phyloP scores from a whole-genome alignment of 2,888 invertebrate genomes.

The Cephus pygmeus region DNA sequence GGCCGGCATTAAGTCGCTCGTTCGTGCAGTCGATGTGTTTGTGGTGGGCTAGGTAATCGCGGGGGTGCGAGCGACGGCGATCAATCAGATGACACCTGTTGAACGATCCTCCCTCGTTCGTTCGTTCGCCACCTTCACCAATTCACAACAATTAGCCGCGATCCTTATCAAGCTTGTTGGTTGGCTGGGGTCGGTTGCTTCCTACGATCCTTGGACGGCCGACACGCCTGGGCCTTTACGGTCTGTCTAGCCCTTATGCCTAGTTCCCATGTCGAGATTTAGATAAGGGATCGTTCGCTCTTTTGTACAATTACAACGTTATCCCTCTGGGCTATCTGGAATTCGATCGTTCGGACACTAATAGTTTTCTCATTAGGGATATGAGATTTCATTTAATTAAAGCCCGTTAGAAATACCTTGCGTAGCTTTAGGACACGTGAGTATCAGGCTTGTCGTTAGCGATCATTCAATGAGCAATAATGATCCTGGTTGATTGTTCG shows the following conservation, averaged over 20 bases:
- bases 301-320: not conserved
- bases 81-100: constrained; percentile 67
- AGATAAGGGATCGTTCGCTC: not conserved
- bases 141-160: constrained; percentile 63
- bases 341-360: not conserved
- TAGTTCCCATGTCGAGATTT: not conserved
- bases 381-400: not conserved
- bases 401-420: not conserved
- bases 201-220: constrained; percentile 9
- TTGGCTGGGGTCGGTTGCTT: constrained; percentile 22
- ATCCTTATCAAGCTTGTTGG: constrained; percentile 60
- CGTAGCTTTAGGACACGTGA: not conserved
- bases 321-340: not conserved
- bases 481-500: not conserved
- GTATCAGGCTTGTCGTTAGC: not conserved
- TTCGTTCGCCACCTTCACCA: constrained; percentile 60
- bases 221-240: not conserved
- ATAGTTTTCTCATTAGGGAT: not conserved
- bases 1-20: constrained; percentile 55
- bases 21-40: constrained; percentile 57
- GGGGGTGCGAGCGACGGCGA: constrained; percentile 59
- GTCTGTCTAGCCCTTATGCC: not conserved
- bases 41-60: constrained; percentile 61
- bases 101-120: constrained; percentile 53
- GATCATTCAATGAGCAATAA: not conserved